Percentiles rank a stretch among this genome's conserved stretches.
phyloP scores from a whole-genome alignment of 2,888 invertebrate genomes.

The Leucophenga maculata region DNA sequence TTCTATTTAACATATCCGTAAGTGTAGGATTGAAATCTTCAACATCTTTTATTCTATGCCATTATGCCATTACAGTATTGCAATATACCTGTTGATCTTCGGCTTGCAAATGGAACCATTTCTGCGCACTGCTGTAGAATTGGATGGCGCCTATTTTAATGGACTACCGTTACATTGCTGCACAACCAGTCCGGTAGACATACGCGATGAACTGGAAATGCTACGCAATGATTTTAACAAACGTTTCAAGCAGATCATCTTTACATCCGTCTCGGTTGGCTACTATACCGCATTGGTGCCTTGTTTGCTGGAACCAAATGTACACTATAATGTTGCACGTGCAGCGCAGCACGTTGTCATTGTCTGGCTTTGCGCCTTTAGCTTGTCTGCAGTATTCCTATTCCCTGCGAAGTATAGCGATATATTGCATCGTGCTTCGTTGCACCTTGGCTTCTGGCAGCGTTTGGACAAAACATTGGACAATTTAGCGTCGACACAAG shows the following conservation, averaged over 20 bases:
- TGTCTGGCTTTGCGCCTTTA: slow-evolving; percentile 88
- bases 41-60: neutral
- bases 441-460: slow-evolving; percentile 83
- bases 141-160: slow-evolving; percentile 71
- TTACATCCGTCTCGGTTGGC: slow-evolving; percentile 84
- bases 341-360: slow-evolving; percentile 88
- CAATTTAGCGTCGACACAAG: slow-evolving; percentile 35
- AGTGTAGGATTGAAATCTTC: slow-evolving; percentile 72
- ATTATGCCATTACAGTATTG: slow-evolving; percentile 74
- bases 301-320: slow-evolving; percentile 86
- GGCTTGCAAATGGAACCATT: slow-evolving; percentile 85
- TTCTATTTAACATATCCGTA: slow-evolving; percentile 93
- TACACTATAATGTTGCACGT: slow-evolving; percentile 88
- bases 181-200: slow-evolving; percentile 79
- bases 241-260: slow-evolving; percentile 90
- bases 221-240: slow-evolving; percentile 90
- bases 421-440: slow-evolving; percentile 88
- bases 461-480: slow-evolving; percentile 57
- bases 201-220: slow-evolving; percentile 88
- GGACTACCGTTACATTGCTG: slow-evolving; percentile 84
- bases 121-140: slow-evolving; percentile 75
- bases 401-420: slow-evolving; percentile 84
- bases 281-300: slow-evolving; percentile 93
- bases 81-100: slow-evolving; percentile 86
- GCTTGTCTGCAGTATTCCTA: slow-evolving; percentile 82